phyloP scores from a whole-genome alignment of 2,888 invertebrate species.

The Ligdia adustata region DNA sequence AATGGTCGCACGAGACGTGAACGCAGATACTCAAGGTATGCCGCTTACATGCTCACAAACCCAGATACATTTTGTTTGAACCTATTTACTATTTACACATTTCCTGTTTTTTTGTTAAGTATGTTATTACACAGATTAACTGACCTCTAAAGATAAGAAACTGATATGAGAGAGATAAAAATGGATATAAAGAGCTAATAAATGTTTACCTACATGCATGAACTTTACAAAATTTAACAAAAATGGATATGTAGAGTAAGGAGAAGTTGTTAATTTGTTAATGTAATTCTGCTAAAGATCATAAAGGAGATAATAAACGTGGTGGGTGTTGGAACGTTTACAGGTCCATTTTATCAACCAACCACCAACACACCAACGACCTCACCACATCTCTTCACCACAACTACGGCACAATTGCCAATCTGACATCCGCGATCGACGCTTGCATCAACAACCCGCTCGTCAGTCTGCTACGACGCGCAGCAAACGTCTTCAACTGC shows the following conservation, averaged over 20 bases:
- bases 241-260: slow-evolving; percentile 31
- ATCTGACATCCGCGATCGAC: slow-evolving; percentile 76
- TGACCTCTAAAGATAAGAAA: background rate
- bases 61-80: slow-evolving; percentile 2
- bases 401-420: slow-evolving; percentile 79
- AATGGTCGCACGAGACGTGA: slow-evolving; percentile 92
- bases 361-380: slow-evolving; percentile 83
- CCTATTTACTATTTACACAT: slow-evolving; percentile 22
- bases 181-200: background rate
- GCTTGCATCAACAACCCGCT: slow-evolving; percentile 72
- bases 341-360: slow-evolving; percentile 84
- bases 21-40: slow-evolving; percentile 76
- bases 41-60: slow-evolving; percentile 4
- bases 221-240: background rate
- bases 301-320: slow-evolving; percentile 73
- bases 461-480: slow-evolving; percentile 74
- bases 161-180: background rate
- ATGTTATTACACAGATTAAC: background rate
- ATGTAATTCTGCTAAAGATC: slow-evolving; percentile 20
- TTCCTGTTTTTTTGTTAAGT: slow-evolving; percentile 19
- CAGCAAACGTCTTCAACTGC: slow-evolving; percentile 73
- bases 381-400: slow-evolving; percentile 83
- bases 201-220: background rate
- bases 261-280: no score
- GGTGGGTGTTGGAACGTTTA: slow-evolving; percentile 85